Evolutionary conservation across 2,113 vertebrate species (phyloP).

Genomic region (Cyprinodon variegatus): DNA sequence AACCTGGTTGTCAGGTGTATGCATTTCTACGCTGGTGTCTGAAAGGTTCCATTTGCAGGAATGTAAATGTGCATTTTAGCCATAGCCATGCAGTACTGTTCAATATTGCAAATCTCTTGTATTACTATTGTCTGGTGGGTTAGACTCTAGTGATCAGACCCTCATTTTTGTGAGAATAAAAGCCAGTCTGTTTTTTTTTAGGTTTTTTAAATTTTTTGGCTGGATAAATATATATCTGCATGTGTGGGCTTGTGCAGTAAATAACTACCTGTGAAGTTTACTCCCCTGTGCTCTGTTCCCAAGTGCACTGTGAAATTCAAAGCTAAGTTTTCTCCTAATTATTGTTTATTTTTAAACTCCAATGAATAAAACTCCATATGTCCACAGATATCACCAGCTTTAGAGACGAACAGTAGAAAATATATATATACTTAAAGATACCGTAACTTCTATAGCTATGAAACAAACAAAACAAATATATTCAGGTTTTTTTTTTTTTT

Average conservation of each 20-base stretch:
- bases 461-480: conserved; percentile 5
- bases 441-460: not conserved
- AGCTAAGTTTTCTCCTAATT: conserved; percentile 33
- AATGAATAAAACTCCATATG: conserved; percentile 28
- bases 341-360: conserved; percentile 56
- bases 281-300: conserved; percentile 13
- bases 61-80: not conserved
- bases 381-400: not conserved
- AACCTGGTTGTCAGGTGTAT: too few relatives aligned
- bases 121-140: conserved; percentile 27
- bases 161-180: not conserved
- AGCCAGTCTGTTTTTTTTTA: not conserved
- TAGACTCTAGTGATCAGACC: conserved; percentile 10
- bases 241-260: not conserved
- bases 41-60: too few relatives aligned
- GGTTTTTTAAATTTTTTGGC: not conserved
- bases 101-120: too few relatives aligned
- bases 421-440: not conserved
- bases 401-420: not conserved
- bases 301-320: not conserved
- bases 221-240: not conserved
- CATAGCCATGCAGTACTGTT: not conserved
- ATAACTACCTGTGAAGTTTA: conserved; percentile 12
- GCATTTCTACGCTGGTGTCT: too few relatives aligned
- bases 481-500: not conserved